Evolutionary conservation across 2,797 vertebrate species (phyloP).

Genomic region (Mormyrus hasselquistii): DNA sequence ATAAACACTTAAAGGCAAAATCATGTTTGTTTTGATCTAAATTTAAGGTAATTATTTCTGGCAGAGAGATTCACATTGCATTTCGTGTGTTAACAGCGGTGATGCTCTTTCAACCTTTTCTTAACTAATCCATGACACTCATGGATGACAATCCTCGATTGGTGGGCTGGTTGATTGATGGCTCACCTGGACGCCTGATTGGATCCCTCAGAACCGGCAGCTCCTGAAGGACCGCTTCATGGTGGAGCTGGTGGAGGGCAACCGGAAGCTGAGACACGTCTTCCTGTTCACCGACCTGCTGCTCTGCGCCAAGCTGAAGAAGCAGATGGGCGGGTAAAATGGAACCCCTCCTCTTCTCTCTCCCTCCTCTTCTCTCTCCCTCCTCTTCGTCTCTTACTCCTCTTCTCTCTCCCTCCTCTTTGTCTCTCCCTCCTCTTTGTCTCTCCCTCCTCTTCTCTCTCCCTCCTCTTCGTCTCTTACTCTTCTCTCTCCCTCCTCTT

Average conservation of each 20-base stretch:
- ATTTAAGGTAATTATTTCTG: background rate
- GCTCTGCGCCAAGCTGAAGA: conserved; percentile 96
- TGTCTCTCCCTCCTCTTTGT: background rate
- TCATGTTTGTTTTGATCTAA: background rate
- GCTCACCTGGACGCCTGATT: background rate
- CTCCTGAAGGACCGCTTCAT: conserved; percentile 96
- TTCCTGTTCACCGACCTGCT: conserved; percentile 96
- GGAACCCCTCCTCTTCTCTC: background rate
- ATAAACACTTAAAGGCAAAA: background rate
- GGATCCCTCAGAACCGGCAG: conserved; percentile 77
- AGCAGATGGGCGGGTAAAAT: conserved; percentile 89
- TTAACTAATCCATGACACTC: background rate
- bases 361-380: too few species aligned
- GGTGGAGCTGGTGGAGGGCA: conserved; percentile 96
- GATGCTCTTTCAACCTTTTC: background rate
- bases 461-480: background rate
- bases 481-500: too few species aligned
- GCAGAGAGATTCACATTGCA: background rate
- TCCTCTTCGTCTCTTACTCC: background rate
- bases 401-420: too few species aligned
- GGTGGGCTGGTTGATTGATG: background rate
- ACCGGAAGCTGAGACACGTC: conserved; percentile 89
- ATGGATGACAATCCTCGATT: background rate
- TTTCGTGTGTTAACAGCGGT: background rate
- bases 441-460: too few species aligned